Evolutionary conservation across 2,888 invertebrate genomes (phyloP), one percentile per base, ranked within the genome.

Genomic region (Thyatira batis): DNA sequence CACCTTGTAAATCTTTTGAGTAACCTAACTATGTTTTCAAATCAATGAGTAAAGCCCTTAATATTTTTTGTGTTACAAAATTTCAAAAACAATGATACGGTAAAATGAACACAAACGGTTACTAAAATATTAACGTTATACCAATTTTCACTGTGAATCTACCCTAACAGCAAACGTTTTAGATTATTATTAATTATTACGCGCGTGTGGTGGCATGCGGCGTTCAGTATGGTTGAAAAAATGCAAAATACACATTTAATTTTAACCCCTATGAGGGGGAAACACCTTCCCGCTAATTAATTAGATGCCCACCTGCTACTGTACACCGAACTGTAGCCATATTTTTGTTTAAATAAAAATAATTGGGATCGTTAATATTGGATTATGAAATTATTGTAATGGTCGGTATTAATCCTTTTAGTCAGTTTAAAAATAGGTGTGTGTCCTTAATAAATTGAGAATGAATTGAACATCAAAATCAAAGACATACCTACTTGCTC

Each of bases 201-300:
- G 76, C 73, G 65, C 70, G 68, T 74, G 75, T 78, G 76, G 71
- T 71, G 81, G 82, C 79, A 78, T 78, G 83, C 78, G 77, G 80
- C 67, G 73, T 73, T 71, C 69, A 60, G 61, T 57, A 62, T 63
- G 68, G 71, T 68, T 78, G 78, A 83, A 78, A 85, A 90, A 88
- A 89, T 89, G 84, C 85, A 87, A 89, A 88, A 84, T 82, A 87
- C 69, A 85, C 85, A 85, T 89, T 86, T 85, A 85, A 86, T 89
- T 88, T 84, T 74, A 81, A 78, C 85, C 85, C 84, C 82, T 64
- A 55, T 51, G 60, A 78, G 73, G 80, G 78, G 78, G 66, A 63
- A 68, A 73, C 72, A 73, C 78, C 69, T 64, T 77, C 77, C 82
- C 77, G 80, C 79, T 86, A 85, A 85, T 85, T 88, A 89, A 88